Base-by-base conservation (phyloP, 2,113 vertebrate genomes). In the Calonectris borealis region DNA sequence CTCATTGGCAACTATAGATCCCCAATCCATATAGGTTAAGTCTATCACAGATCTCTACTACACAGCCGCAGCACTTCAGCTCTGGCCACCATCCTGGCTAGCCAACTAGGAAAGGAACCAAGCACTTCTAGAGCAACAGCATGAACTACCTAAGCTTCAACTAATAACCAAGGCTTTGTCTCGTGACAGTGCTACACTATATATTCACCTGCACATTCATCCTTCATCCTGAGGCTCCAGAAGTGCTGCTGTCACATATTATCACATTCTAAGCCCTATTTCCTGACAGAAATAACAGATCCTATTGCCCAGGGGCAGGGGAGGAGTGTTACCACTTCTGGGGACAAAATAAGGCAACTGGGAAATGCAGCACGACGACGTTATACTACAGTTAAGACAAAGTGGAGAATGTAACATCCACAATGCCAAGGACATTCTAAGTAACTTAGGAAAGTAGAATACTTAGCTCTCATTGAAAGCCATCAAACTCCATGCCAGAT, bases 391-490 rank as follows among this genome's bases (percentile, higher is more conserved):
- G 44, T 14, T 31, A 48, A 40, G 27, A 49, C 36, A 46, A 51
- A 36, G 18, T 5, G 32, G 54, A 51, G 58, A 86, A 31, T 4
- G 32, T n/a, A 55, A 49, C 72, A 86, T 29, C 68, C 34, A n/a
- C 58, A 25, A 7, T 0, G 0, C 60, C 57, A 57, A 38, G 62
- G 79, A 76, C 1, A 2, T 49, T 79, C 46, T 54, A 54, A 49
- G 38, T 51, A 78, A 88, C 70, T 86, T 29, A n/a, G 21, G 19
- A 14, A 69, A 88, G 80, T 17, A 6, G 0, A 58, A 79, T 7
- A 36, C 46, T 49, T 20, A 31, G 64, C 60, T 64, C 72, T 62
- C 9, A 3, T 3, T 54, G 79, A 81, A 85, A 96, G 79, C 55
- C 92, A 88, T 42, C 48, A 68, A 81, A 75, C 86, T 58, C 60